These are phyloP conservation scores for Geococcyx californianus DNA, from an alignment of 2,113 vertebrate species.

Conservation along the genomic window DNA sequence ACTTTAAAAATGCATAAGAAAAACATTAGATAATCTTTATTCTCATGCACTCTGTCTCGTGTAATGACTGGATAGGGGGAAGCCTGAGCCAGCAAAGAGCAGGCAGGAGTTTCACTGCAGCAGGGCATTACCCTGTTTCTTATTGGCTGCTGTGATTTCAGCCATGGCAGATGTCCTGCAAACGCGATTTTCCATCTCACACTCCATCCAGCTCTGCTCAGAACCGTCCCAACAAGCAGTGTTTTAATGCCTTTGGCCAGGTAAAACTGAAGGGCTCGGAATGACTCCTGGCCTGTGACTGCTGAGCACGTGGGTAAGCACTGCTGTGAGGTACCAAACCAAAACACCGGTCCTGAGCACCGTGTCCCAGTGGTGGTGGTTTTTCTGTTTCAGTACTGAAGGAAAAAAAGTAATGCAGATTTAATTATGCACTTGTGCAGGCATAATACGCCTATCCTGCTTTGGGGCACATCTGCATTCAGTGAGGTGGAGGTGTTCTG, in stretches of 20 bases:
- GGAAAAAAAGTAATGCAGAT: neutral
- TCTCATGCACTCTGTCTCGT: neutral
- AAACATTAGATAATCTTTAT: neutral
- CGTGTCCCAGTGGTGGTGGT: neutral
- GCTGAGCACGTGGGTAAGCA: neutral
- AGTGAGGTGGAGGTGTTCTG: neutral
- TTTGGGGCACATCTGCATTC: fast-evolving
- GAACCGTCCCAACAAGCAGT: neutral
- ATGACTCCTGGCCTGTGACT: neutral
- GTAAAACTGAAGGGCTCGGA: neutral
- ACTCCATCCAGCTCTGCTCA: neutral
- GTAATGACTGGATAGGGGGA: neutral
- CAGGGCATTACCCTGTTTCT: fast-evolving
- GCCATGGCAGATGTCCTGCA: neutral
- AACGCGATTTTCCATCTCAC: neutral
- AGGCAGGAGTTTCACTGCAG: neutral
- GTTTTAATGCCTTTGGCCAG: neutral
- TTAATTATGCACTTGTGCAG: neutral
- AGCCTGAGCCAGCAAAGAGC: neutral
- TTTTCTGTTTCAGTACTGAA: neutral
- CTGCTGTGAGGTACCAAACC: neutral
- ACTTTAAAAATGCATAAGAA: neutral
- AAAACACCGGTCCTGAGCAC: neutral
- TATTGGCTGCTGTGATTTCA: neutral
- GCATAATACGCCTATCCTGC: neutral